Evolutionary conservation across 2,797 vertebrate species (phyloP).

Genomic region (Scleropages formosus): DNA sequence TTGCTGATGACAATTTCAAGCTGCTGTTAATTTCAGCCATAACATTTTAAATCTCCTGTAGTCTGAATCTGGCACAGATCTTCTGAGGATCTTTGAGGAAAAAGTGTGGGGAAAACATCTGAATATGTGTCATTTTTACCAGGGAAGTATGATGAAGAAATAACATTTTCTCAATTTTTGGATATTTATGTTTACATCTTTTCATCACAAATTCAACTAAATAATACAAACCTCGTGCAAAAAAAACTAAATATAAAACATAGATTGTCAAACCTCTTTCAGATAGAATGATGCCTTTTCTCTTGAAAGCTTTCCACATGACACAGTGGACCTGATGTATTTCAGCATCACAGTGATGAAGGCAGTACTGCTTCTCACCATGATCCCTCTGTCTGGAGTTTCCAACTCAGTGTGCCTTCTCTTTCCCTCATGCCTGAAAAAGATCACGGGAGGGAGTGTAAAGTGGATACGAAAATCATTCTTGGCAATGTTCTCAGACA

Average conservation of each 20-base stretch:
- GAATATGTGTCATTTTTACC: not conserved
- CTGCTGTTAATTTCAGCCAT: not conserved
- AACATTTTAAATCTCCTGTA: too few relatives aligned
- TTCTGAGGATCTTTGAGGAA: too few relatives aligned
- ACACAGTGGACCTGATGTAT: not conserved
- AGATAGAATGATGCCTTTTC: not conserved
- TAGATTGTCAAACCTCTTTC: not conserved
- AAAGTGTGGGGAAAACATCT: not conserved
- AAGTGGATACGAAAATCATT: not conserved
- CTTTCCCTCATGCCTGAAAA: not conserved
- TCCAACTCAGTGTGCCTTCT: not conserved
- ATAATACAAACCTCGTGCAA: not conserved
- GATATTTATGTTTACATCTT: not conserved
- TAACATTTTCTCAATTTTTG: not conserved
- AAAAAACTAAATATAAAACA: not conserved
- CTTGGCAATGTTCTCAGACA: not conserved
- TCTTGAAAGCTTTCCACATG: not conserved
- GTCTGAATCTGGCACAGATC: too few relatives aligned
- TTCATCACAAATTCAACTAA: not conserved
- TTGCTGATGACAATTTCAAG: not conserved
- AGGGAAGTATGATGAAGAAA: not conserved
- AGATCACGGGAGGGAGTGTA: not conserved
- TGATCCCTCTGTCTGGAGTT: not conserved
- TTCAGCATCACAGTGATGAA: constrained; percentile 1
- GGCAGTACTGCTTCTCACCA: not conserved